Evolutionary conservation across 1,140 invertebrate genomes (phyloP), one percentile per base, ranked within the genome.

Genomic region (Musca vetustissima): DNA sequence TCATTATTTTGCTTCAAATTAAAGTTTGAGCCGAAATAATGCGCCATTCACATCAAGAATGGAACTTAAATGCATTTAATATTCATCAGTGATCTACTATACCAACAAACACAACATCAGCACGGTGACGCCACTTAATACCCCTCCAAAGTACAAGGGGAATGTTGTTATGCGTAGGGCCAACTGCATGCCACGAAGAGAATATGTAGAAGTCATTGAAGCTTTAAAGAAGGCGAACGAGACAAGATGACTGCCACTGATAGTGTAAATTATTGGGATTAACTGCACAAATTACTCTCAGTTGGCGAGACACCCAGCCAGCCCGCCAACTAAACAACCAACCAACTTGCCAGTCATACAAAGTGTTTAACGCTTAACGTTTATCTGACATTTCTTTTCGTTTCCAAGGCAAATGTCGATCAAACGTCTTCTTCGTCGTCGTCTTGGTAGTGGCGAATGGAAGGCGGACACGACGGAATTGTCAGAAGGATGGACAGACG

Each of bases 181-280:
- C 36, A n/a, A n/a, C n/a, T n/a, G n/a, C 28, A 17, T 17, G 6
- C 57, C 19, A 43, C 28, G 53, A 3, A 57, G 28, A 61, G 36
- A 61, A 61, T 36, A 61, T 36, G 57, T 28, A 36, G 36, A 61
- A 61, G 25, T 61, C 57, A 61, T 61, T 32, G 36, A 36, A 61
- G 57, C 57, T 61, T 50, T 32, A 69, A 59, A 68, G 64, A 21
- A 43, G 36, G 36, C 36, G 59, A 64, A 69, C 67, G 67, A 69
- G 59, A 69, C 67, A 69, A 69, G 67, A 69, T 69, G 67, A 69
- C 67, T 69, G 57, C 67, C 28, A 69, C 67, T 69, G 67, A 69
- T 69, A 69, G 48, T 50, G 67, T 69, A 69, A 64, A 69, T 69
- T 69, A 69, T 50, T 64, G 61, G 67, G 67, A 69, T 69, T 64